Base-by-base conservation (phyloP, 2,888 invertebrate species). In the Unio pictorum region DNA sequence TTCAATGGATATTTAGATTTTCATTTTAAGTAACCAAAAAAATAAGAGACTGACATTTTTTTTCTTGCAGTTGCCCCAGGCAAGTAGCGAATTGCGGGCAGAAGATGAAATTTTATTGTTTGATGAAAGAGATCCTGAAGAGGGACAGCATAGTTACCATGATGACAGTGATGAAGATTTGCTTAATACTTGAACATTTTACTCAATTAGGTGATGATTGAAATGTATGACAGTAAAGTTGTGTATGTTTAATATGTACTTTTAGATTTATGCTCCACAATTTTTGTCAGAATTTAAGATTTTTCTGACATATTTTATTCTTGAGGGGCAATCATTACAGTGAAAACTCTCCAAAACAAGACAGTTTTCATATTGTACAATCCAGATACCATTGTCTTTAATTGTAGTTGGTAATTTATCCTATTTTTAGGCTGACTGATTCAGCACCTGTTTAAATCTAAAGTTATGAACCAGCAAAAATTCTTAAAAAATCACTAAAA, bases 81-180 rank as follows among this genome's bases (percentile, higher is more conserved):
- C 28, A 66, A 72, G 63, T 67, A 72, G 28, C 72, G 70, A 76
- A 30, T 66, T 71, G 34, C 61, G 64, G 45, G 64, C 60, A 23
- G 74, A 73, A 28, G 72, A 74, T 55, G 64, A 45, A 11, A 45
- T 45, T 45, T 15, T 45, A 15, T 45, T 45, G 45, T 45, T 45
- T 45, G 45, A 45, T 45, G 45, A 45, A 45, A 45, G 45, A 28
- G 65, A 73, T 56, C 65, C 61, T 60, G 63, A 55, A 15, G 67
- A 75, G 18, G 65, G 69, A 11, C 61, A 66, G 20, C 8, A 56
- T 20, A 68, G 67, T 56, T 82, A 76, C 73, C 82, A 81, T 72
- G 82, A 82, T 60, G 81, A 81, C 68, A 82, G 82, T 72, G 82
- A 82, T 72, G 82, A 80, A 45, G 82, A 82, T 45, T 67, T 82